These are phyloP conservation scores for Neria commutata DNA, from an alignment of 2,888 invertebrate species.

Conservation along the genomic window DNA sequence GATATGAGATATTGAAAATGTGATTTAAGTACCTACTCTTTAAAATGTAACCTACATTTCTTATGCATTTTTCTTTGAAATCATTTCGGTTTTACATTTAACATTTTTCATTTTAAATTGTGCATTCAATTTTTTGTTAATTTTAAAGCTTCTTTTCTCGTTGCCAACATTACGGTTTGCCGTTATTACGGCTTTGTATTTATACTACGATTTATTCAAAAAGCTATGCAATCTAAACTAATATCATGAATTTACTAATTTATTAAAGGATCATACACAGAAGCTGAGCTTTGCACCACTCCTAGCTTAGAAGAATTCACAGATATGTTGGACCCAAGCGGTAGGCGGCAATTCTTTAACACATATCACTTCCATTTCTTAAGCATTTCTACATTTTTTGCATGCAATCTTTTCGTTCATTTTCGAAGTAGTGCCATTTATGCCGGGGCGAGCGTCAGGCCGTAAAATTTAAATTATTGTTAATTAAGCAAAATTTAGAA, in stretches of 20 bases:
- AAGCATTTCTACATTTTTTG: constrained; percentile 3
- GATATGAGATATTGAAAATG: too few species aligned
- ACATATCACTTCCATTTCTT: constrained; percentile 8
- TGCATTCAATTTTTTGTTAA: too few species aligned
- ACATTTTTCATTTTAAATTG: too few species aligned
- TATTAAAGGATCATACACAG: constrained; percentile 31
- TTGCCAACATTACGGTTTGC: too few species aligned
- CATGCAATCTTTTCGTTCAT: background rate
- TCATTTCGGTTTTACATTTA: too few species aligned
- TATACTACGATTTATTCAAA: too few species aligned
- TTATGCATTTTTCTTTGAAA: too few species aligned
- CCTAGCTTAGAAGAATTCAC: constrained; percentile 64
- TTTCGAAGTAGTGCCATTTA: background rate
- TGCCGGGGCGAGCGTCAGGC: background rate
- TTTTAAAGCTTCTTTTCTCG: too few species aligned
- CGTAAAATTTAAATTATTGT: constrained; percentile 5
- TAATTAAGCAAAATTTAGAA: constrained; percentile 7
- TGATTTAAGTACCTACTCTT: too few species aligned
- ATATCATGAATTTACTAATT: background rate
- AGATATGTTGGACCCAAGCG: constrained; percentile 62
- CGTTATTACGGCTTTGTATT: too few species aligned
- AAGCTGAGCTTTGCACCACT: constrained; percentile 56
- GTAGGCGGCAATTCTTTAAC: constrained; percentile 54
- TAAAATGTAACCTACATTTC: too few species aligned
- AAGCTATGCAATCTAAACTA: too few species aligned